phyloP scores from a whole-genome alignment of 2,113 vertebrate genomes.

The Platysternon megacephalum region DNA sequence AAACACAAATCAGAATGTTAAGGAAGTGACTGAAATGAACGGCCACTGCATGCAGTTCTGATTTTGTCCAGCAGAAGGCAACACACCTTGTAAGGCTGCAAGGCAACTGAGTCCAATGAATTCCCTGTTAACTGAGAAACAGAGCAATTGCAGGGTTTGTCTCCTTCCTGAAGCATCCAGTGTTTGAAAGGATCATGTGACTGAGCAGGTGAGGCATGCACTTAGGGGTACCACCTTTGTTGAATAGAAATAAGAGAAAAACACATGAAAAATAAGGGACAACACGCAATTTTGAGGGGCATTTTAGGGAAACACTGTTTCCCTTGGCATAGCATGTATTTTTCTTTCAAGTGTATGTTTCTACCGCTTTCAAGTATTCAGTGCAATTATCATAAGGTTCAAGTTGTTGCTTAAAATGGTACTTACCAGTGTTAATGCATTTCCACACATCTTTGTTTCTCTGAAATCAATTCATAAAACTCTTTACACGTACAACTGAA shows the following conservation, averaged over 20 bases:
- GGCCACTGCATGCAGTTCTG: background rate
- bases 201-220: background rate
- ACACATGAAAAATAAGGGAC: background rate
- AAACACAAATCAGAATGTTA: background rate
- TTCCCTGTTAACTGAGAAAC: background rate
- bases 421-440: background rate
- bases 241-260: background rate
- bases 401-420: background rate
- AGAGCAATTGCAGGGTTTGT: background rate
- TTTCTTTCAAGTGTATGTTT: background rate
- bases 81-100: background rate
- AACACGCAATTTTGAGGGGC: background rate
- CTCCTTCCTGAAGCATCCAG: background rate
- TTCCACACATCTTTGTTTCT: background rate
- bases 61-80: background rate
- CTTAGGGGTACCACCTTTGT: background rate
- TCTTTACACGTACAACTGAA: background rate
- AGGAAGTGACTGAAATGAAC: background rate
- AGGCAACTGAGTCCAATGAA: background rate
- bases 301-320: background rate
- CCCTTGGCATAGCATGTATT: background rate
- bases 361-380: background rate
- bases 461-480: background rate
- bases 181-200: fast-evolving
- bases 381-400: background rate